Evolutionary conservation across 2,797 vertebrate genomes (phyloP).

Genomic region (Lepilemur septentrionalis): DNA sequence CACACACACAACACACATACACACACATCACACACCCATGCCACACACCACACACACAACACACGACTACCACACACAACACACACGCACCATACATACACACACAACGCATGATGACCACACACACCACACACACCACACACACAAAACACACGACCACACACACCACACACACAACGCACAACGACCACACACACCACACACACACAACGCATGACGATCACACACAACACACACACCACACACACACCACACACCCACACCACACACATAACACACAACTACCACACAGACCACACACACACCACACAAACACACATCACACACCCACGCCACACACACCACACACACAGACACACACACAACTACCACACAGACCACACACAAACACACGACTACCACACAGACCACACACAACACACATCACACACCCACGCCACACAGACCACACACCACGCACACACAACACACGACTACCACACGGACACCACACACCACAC

Average conservation of each 20-base stretch:
- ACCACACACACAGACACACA: too few species aligned
- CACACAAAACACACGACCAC: too few species aligned
- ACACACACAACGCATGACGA: not conserved
- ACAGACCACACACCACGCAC: not conserved
- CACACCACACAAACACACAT: not conserved
- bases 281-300: not conserved
- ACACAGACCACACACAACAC: not conserved
- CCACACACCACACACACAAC: not conserved
- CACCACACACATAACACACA: too few species aligned
- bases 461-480: not conserved
- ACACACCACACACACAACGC: not conserved
- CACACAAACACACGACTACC: not conserved
- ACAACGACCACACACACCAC: not conserved
- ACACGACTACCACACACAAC: not conserved
- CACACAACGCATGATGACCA: too few species aligned
- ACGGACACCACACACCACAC: not conserved
- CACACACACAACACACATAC: not conserved
- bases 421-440: not conserved
- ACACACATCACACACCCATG: not conserved
- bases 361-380: too few species aligned
- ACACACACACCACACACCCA: too few species aligned
- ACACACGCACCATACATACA: too few species aligned
- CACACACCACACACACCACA: too few species aligned
- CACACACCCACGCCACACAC: too few species aligned
- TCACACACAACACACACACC: not conserved